Conservation (phyloP, 37 sponge, comb jelly and placozoan genomes). For the Chondrosia reniformis region DNA sequence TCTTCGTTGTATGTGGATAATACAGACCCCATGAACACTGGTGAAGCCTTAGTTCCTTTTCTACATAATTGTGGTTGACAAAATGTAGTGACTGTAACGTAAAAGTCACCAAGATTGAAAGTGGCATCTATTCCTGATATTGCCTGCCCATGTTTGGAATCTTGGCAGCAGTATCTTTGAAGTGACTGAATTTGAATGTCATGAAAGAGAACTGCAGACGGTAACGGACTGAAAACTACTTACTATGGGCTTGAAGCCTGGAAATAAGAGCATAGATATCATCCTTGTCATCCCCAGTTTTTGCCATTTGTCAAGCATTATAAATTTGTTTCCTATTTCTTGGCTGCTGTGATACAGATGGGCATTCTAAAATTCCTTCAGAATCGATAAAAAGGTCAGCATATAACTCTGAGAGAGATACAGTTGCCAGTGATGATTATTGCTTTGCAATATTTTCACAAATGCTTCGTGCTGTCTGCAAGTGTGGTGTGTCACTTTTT, state of each 20-base stretch:
- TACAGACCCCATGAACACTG: slow-evolving; percentile 32
- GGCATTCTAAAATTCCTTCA: background rate
- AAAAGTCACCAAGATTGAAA: slow-evolving; percentile 31
- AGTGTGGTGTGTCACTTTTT: background rate
- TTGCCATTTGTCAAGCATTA: slow-evolving; percentile 3
- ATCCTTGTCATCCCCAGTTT: background rate
- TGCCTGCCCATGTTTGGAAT: background rate
- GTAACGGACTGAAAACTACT: slow-evolving; percentile 2
- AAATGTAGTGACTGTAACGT: slow-evolving; percentile 21
- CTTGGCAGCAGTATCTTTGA: slow-evolving; percentile 3
- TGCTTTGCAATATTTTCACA: background rate
- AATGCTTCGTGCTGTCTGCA: background rate
- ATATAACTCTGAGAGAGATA: background rate
- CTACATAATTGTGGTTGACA: background rate
- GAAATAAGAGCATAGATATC: slow-evolving; percentile 22
- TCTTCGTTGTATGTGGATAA: slow-evolving; percentile 41
- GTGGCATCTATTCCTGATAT: slow-evolving; percentile 33
- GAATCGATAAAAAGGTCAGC: background rate
- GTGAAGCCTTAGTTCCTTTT: background rate
- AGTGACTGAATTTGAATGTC: slow-evolving; percentile 3
- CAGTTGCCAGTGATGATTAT: background rate
- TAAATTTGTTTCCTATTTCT: slow-evolving; percentile 24
- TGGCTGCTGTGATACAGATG: slow-evolving; percentile 22
- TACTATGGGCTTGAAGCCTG: background rate
- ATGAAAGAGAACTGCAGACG: slow-evolving; percentile 17